These are phyloP conservation scores for Drymonia ruficornis DNA, from an alignment of 2,888 invertebrate genomes.

Conservation along the genomic window DNA sequence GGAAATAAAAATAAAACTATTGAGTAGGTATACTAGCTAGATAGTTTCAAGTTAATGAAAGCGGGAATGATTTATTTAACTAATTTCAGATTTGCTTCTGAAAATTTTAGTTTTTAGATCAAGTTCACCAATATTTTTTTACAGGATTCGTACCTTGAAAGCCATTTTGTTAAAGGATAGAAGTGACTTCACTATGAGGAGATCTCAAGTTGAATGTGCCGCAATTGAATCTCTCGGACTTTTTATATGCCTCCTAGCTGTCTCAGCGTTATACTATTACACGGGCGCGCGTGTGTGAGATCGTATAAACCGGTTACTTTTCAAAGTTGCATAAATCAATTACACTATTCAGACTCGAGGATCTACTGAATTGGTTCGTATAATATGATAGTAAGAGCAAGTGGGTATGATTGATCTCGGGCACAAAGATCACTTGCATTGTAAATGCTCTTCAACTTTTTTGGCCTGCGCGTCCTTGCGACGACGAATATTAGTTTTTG, in stretches of 20 bases:
- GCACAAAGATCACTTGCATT: conserved; percentile 72
- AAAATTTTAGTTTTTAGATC: no score
- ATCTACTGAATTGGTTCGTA: conserved; percentile 45
- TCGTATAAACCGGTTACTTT: conserved; percentile 56
- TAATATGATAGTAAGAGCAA: conserved; percentile 56
- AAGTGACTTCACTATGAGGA: conserved; percentile 65
- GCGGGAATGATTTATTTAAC: no score
- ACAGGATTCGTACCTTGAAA: conserved; percentile 64
- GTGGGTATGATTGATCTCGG: conserved; percentile 65
- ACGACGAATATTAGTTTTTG: conserved; percentile 18
- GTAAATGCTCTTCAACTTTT: conserved; percentile 54
- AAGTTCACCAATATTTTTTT: not conserved
- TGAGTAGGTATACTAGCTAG: no score
- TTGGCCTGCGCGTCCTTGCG: conserved; percentile 59
- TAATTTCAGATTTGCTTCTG: no score
- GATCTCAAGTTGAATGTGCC: conserved; percentile 72
- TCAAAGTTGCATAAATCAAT: conserved; percentile 42
- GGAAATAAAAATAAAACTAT: conserved; percentile 18
- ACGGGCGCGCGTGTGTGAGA: conserved; percentile 33
- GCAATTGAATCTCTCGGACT: conserved; percentile 49
- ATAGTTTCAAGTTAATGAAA: no score
- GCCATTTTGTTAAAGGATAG: conserved; percentile 61
- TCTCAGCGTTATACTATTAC: conserved; percentile 55
- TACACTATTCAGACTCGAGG: conserved; percentile 21
- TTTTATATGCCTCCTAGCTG: conserved; percentile 64